phyloP scores from a whole-genome alignment of 2,113 vertebrate species.

The Lophotis ruficrista region DNA sequence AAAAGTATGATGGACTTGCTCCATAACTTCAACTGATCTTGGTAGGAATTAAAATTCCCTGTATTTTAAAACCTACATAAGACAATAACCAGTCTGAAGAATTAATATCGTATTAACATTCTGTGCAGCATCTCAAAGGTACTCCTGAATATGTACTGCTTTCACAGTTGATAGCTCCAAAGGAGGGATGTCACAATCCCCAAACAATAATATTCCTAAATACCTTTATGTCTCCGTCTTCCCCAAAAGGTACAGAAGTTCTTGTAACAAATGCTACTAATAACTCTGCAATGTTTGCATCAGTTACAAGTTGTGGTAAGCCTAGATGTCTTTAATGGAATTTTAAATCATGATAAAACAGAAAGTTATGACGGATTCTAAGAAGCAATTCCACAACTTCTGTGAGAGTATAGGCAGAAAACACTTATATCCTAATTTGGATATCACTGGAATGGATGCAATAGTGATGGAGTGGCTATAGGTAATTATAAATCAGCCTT shows the following conservation, averaged over 20 bases:
- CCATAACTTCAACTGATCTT: neutral
- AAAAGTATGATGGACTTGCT: neutral
- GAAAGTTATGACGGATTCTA: neutral
- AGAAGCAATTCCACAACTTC: neutral
- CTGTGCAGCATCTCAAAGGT: neutral
- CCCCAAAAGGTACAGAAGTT: neutral
- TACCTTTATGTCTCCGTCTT: neutral
- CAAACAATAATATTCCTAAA: neutral
- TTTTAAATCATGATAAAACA: neutral
- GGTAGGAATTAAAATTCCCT: neutral
- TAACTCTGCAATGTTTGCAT: neutral
- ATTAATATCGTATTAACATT: neutral
- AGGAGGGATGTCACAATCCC: neutral
- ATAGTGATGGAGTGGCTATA: neutral
- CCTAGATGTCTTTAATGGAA: neutral
- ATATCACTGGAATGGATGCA: neutral
- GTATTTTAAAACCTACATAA: neutral
- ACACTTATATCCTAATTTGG: neutral
- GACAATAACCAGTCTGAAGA: neutral
- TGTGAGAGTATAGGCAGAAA: neutral
- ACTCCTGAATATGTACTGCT: neutral
- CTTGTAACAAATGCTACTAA: neutral
- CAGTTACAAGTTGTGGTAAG: neutral
- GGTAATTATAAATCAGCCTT: neutral
- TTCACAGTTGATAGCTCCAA: neutral